A percentile compares a stretch with the other conserved stretches of the same genome.
These are phyloP conservation scores for Exaiptasia diaphana DNA, from an alignment of 64 coral and sea anemone species.

Conservation along the genomic window DNA sequence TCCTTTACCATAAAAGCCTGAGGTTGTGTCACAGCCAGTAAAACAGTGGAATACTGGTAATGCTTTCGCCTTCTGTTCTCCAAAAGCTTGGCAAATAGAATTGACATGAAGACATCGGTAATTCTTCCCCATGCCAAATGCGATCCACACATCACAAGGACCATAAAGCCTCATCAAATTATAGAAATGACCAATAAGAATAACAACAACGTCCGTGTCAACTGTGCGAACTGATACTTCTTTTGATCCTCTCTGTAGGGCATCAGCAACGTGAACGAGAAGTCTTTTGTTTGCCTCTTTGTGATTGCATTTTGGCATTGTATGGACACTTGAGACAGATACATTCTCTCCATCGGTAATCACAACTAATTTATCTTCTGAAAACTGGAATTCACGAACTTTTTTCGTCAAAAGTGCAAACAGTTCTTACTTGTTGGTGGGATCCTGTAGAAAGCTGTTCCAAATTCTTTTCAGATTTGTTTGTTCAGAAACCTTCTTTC, in stretches of 20 bases:
- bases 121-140: conserved; percentile 38
- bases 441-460: conserved; percentile 14
- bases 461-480: neutral
- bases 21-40: conserved; percentile 53
- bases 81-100: neutral
- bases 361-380: neutral
- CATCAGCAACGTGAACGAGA: conserved; percentile 23
- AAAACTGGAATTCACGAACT: neutral
- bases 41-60: conserved; percentile 38
- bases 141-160: conserved; percentile 21
- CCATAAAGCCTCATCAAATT: neutral
- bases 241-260: neutral
- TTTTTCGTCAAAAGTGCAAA: conserved; percentile 8
- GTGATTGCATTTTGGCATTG: conserved; percentile 33
- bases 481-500: conserved; percentile 1
- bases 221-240: conserved; percentile 34
- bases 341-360: conserved; percentile 26
- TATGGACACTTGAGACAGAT: neutral
- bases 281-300: conserved; percentile 43
- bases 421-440: conserved; percentile 16
- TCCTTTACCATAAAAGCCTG: conserved; percentile 29
- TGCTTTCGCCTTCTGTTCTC: neutral
- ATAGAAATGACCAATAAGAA: conserved; percentile 43
- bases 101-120: neutral
- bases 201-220: conserved; percentile 41